phyloP scores from a whole-genome alignment of 2,888 invertebrate genomes.

The Brachyopa scutellaris region DNA sequence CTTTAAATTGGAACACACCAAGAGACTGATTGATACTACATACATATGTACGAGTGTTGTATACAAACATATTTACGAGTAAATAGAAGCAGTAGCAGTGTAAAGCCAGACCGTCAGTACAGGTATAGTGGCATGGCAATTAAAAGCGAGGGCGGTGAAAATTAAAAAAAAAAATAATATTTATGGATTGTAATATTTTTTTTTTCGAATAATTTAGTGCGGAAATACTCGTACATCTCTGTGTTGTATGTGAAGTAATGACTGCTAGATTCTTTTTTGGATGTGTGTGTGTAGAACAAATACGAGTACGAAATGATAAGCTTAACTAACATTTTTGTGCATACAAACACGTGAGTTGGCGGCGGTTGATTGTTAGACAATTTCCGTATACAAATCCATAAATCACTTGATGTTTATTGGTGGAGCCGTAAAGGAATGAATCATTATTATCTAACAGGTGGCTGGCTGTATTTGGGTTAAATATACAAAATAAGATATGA shows the following conservation, averaged over 20 bases:
- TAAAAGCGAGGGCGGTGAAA: slow-evolving; percentile 29
- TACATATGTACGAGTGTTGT: too few species aligned
- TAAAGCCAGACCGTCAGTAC: not conserved
- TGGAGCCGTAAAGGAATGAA: not conserved
- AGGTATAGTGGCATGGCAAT: slow-evolving; percentile 3
- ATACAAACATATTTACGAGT: too few species aligned
- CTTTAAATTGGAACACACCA: slow-evolving; percentile 12
- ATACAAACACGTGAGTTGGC: not conserved
- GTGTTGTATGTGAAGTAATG: slow-evolving; percentile 10
- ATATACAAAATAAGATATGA: not conserved
- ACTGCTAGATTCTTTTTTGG: not conserved
- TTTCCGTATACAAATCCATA: slow-evolving; percentile 32
- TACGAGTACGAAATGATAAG: not conserved
- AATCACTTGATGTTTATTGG: slow-evolving; percentile 31
- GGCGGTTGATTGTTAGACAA: slow-evolving; percentile 5
- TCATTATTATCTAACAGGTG: slow-evolving; percentile 42
- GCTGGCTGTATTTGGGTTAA: slow-evolving; percentile 20
- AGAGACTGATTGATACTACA: slow-evolving; percentile 32
- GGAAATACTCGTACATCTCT: slow-evolving; percentile 6
- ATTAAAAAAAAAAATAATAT: not conserved
- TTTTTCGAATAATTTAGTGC: not conserved
- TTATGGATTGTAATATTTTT: not conserved
- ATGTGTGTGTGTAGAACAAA: not conserved
- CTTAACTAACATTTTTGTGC: slow-evolving; percentile 1
- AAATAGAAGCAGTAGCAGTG: not conserved